Evolutionary conservation across 2,113 vertebrate species (phyloP).

Genomic region (Zosterops lateralis): DNA sequence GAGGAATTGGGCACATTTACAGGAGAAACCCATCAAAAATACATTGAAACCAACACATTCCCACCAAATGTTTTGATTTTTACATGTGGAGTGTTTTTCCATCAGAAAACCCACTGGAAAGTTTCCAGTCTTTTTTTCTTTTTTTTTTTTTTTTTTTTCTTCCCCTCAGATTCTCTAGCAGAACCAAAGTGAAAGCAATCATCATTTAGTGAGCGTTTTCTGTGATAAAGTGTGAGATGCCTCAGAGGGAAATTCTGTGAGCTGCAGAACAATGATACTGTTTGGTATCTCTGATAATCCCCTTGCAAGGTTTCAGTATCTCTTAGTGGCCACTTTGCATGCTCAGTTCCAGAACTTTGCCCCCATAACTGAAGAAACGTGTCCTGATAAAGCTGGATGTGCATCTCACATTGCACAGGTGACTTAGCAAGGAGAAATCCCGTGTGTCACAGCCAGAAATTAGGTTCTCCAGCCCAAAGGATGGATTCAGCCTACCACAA

Average conservation of each 20-base stretch:
- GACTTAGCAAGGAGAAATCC: neutral
- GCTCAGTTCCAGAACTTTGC: neutral
- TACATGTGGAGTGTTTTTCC: constrained; percentile 10
- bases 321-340: neutral
- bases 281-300: neutral
- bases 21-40: constrained; percentile 31
- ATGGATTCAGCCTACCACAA: neutral
- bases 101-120: constrained; percentile 1
- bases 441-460: neutral
- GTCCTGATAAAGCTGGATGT: neutral
- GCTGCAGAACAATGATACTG: constrained; percentile 3
- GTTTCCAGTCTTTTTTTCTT: neutral
- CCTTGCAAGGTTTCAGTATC: neutral
- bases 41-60: neutral
- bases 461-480: neutral
- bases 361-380: neutral
- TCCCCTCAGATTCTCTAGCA: neutral
- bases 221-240: constrained; percentile 8
- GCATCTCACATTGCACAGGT: neutral
- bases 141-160: too few relatives aligned
- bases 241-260: constrained; percentile 7
- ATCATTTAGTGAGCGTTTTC: neutral
- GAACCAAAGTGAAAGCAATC: constrained; percentile 27
- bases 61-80: constrained; percentile 31
- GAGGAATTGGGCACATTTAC: neutral